phyloP scores from a whole-genome alignment of 1,140 invertebrate genomes.

The Bombus terrestris region DNA sequence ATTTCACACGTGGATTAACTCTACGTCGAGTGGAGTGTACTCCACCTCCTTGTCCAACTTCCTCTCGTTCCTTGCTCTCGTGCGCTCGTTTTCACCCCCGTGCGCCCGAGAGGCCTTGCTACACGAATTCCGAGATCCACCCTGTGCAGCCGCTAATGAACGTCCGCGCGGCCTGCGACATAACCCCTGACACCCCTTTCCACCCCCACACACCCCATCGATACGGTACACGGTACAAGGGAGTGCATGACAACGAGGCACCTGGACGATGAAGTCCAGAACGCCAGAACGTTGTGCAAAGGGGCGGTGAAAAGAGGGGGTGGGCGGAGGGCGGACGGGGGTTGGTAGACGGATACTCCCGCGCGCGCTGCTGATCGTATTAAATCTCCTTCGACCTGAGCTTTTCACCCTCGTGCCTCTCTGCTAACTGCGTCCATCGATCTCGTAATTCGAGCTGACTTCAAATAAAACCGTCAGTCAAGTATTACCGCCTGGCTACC shows the following conservation, averaged over 20 bases:
- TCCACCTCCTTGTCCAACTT: slow-evolving; percentile 62
- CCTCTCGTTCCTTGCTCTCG: slow-evolving; percentile 64
- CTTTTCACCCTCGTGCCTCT: slow-evolving; percentile 64
- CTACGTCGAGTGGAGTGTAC: slow-evolving; percentile 72
- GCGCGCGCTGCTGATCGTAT: slow-evolving; percentile 74
- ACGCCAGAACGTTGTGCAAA: slow-evolving; percentile 34
- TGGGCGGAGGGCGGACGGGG: background rate
- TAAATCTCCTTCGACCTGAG: slow-evolving; percentile 78
- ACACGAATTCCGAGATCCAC: slow-evolving; percentile 78
- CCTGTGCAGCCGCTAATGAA: slow-evolving; percentile 78
- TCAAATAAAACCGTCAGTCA: slow-evolving; percentile 69
- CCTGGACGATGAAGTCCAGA: slow-evolving; percentile 68
- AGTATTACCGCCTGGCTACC: slow-evolving; percentile 34
- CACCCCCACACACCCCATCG: slow-evolving; percentile 28
- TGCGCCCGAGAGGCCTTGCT: slow-evolving; percentile 70
- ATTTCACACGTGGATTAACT: slow-evolving; percentile 80
- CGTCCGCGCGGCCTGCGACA: slow-evolving; percentile 73
- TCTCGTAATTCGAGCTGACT: slow-evolving; percentile 71
- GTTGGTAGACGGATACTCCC: slow-evolving; percentile 64
- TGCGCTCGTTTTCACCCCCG: slow-evolving; percentile 53
- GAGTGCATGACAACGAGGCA: slow-evolving; percentile 76
- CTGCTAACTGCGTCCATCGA: slow-evolving; percentile 62
- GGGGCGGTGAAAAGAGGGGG: background rate
- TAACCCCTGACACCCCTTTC: background rate
- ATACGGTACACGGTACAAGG: slow-evolving; percentile 66